Evolutionary conservation across 2,888 invertebrate species (phyloP), one percentile per base, ranked within the genome.

Genomic region (Volucella zonaria): DNA sequence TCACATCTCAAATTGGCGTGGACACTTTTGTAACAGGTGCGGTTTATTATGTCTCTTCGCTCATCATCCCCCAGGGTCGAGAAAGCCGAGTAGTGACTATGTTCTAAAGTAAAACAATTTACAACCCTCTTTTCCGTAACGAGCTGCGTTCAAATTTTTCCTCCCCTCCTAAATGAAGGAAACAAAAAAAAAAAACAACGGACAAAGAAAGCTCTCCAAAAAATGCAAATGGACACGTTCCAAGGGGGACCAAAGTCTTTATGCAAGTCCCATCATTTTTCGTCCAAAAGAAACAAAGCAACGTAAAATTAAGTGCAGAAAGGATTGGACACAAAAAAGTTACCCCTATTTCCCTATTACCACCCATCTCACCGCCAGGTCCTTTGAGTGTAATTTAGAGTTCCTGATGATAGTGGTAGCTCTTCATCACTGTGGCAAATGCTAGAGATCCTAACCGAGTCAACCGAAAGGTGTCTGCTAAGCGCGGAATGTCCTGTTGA

Each of bases 21-120:
- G 31, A 6, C 18, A 71, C 51, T 59, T 67, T 83, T 59, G 75
- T 83, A 81, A 85, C 85, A 85, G 85, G 85, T 85, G 85, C 71
- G 70, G 67, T 80, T 81, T 81, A 77, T 81, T 68, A 81, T 73
- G 81, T 80, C 71, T 56, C 76, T 58, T 68, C 56, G 42, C 58
- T 15, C 43, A 47, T 64, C 66, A 3, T 12, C 54, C 51, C 58
- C 45, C 43, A 68, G 54, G 42, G 38, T 56, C 15, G 23, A 18
- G 14, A 23, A 15, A 12, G 11, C 43, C 40, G 49, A 59, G 31
- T 31, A 6, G 31, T 31, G 45, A 51, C 58, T 18, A 51, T 49
- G 62, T 49, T 67, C 59, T 68, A 66, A 66, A 74, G 68, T 52
- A 68, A 82, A 79, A 79, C 83, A 83, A 83, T 75, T 83, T 83